These are phyloP conservation scores for Ctenodactylus gundi DNA, from an alignment of 2,113 vertebrate species.

Conservation along the genomic window DNA sequence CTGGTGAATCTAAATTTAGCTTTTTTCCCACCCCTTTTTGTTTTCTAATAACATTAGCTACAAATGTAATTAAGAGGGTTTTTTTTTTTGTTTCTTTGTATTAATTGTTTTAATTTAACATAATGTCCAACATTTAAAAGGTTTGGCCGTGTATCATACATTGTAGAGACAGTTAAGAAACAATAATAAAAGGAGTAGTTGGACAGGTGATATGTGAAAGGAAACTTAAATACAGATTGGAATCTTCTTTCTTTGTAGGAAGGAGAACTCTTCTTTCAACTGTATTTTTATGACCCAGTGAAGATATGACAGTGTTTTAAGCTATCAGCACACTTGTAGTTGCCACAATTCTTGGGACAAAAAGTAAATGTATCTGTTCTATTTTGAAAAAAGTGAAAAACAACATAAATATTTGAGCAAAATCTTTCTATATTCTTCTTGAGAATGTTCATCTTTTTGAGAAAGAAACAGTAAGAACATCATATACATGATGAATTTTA, in stretches of 20 bases:
- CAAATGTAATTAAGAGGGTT: background rate
- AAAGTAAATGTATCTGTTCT: background rate
- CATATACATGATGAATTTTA: background rate
- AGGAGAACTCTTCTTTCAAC: background rate
- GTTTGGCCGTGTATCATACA: background rate
- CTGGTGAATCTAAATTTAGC: conserved; percentile 72
- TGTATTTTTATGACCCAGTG: background rate
- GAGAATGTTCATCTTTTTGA: background rate
- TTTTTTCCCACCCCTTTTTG: conserved; percentile 21
- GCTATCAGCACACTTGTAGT: background rate
- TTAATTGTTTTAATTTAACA: too few relatives aligned
- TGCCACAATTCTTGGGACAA: background rate
- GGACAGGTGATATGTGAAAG: background rate
- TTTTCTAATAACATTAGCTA: background rate
- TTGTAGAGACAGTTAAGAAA: background rate
- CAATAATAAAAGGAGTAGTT: background rate
- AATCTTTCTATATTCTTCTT: background rate
- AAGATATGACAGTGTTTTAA: background rate
- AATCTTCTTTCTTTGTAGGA: background rate
- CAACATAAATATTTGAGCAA: background rate
- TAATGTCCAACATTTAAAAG: too few relatives aligned
- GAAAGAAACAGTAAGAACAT: background rate
- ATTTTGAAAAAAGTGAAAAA: background rate
- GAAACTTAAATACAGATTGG: background rate
- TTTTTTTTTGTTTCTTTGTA: background rate